Percentiles rank a stretch among this genome's conserved stretches.
Evolutionary conservation across 2,888 invertebrate genomes (phyloP).

Genomic region (Magallana nippona): DNA sequence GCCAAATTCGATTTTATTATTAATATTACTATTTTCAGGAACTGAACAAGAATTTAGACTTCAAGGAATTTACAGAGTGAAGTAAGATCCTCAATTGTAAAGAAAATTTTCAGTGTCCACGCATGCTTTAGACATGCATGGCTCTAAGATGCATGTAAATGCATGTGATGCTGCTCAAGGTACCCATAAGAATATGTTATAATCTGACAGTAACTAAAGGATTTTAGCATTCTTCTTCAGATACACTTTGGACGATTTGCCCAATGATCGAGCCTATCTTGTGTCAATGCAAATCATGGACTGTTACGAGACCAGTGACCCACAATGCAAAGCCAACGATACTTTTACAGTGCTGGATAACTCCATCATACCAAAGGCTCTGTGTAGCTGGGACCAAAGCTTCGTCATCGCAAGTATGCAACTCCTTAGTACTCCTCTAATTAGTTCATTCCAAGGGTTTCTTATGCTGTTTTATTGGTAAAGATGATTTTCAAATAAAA

Average conservation of each 20-base stretch:
- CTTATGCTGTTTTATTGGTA: too few relatives aligned
- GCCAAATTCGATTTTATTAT: too few relatives aligned
- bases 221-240: slow-evolving; percentile 38
- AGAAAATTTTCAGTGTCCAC: too few relatives aligned
- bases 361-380: slow-evolving; percentile 50
- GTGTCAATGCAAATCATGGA: slow-evolving; percentile 54
- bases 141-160: too few relatives aligned
- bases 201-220: too few relatives aligned
- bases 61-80: slow-evolving; percentile 44
- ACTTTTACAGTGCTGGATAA: slow-evolving; percentile 49
- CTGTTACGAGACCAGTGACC: slow-evolving; percentile 44
- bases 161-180: too few relatives aligned
- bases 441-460: neutral
- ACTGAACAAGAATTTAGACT: slow-evolving; percentile 45
- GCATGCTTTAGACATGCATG: too few relatives aligned
- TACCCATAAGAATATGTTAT: too few relatives aligned
- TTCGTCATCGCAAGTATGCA: slow-evolving; percentile 50
- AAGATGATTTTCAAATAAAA: too few relatives aligned
- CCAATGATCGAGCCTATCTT: slow-evolving; percentile 52
- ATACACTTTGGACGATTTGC: slow-evolving; percentile 51
- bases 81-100: slow-evolving; percentile 39
- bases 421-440: neutral
- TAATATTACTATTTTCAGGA: slow-evolving; percentile 37
- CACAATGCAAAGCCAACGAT: slow-evolving; percentile 34
- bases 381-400: slow-evolving; percentile 56